phyloP scores from a whole-genome alignment of 2,888 invertebrate species.

The Keiferia lycopersicella region DNA sequence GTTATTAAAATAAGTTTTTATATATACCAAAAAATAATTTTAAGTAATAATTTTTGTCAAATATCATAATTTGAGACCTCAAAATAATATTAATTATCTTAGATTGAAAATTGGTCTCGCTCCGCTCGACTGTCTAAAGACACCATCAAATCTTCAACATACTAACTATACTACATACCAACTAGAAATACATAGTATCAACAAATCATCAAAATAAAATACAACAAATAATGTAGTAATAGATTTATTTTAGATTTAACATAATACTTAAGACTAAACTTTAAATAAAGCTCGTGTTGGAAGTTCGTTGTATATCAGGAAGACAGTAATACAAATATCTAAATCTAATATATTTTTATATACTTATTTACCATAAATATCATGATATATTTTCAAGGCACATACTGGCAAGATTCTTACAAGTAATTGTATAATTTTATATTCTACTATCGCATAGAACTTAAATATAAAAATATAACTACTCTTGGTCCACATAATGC shows the following conservation, averaged over 20 bases:
- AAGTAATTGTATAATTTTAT: neutral
- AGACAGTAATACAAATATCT: constrained; percentile 17
- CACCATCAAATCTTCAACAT: too few species aligned
- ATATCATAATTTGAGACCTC: too few species aligned
- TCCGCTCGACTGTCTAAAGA: too few species aligned
- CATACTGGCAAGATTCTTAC: constrained; percentile 52
- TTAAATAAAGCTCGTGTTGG: constrained; percentile 34
- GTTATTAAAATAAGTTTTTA: too few species aligned
- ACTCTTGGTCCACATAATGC: constrained; percentile 3
- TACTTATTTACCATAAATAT: neutral
- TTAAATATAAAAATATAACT: constrained; percentile 8
- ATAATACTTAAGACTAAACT: constrained; percentile 22
- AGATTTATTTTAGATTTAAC: constrained; percentile 1
- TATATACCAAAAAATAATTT: too few species aligned
- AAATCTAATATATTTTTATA: neutral
- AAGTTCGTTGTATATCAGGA: constrained; percentile 33
- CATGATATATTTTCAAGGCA: constrained; percentile 42
- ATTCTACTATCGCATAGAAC: neutral
- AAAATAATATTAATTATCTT: too few species aligned
- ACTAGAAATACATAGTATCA: neutral
- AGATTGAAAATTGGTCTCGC: too few species aligned
- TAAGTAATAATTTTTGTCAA: too few species aligned
- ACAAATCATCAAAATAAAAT: neutral
- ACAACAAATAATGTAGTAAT: neutral
- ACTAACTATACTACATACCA: too few species aligned